Conservation (phyloP, 2,113 vertebrate species). For the Merops nubicus region DNA sequence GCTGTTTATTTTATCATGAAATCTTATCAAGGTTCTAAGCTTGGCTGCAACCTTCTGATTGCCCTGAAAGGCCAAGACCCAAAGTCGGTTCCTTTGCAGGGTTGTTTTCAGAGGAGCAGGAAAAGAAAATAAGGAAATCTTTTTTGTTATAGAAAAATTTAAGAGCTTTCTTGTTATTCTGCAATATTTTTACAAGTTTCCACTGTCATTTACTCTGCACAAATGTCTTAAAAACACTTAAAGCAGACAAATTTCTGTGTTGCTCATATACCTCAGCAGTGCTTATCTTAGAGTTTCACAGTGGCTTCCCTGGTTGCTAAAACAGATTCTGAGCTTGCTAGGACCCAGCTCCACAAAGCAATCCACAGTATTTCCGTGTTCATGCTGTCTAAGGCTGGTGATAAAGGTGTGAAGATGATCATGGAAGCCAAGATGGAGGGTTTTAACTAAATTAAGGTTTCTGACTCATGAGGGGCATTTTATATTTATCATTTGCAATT, state of each 20-base stretch:
- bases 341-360: background rate
- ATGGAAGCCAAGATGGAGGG: background rate
- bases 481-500: background rate
- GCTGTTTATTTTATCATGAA: background rate
- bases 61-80: background rate
- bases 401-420: background rate
- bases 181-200: background rate
- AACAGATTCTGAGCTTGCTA: background rate
- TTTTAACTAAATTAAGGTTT: background rate
- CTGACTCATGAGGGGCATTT: background rate
- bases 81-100: background rate
- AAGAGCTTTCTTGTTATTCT: background rate
- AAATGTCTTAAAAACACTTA: background rate
- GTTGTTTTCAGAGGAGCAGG: background rate
- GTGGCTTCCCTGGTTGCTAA: no score
- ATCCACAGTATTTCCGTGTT: background rate
- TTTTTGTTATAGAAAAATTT: background rate
- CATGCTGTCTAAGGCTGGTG: background rate
- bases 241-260: background rate
- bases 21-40: background rate
- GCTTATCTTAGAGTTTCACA: no score
- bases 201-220: background rate
- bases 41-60: background rate
- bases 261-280: accelerated
- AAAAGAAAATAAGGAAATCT: background rate